A percentile compares a stretch with the other conserved stretches of the same genome.
Conservation (phyloP, 1,140 invertebrate species). For the Drosophila sulfurigaster region DNA sequence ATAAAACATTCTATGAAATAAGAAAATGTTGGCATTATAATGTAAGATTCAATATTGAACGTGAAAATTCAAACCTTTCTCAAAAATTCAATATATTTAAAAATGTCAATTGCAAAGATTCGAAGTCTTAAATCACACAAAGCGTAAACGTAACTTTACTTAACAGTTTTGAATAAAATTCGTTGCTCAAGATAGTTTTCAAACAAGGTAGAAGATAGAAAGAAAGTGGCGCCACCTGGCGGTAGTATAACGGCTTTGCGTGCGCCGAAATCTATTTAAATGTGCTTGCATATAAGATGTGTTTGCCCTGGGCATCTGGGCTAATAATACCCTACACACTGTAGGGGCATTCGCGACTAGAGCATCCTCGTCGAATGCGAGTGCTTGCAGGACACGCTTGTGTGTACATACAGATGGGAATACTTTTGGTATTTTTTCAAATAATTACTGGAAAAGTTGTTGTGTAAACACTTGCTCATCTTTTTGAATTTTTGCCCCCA, state of each 20-base stretch:
- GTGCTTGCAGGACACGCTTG: neutral
- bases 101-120: too few relatives aligned
- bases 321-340: neutral
- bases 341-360: neutral
- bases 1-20: too few relatives aligned
- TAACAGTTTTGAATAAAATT: too few relatives aligned
- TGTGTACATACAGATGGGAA: neutral
- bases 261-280: neutral
- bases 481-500: slow-evolving; percentile 8
- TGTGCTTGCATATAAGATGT: neutral
- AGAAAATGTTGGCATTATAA: too few relatives aligned
- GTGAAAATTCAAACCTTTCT: too few relatives aligned
- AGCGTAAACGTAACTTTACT: too few relatives aligned
- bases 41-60: too few relatives aligned
- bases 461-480: slow-evolving; percentile 18
- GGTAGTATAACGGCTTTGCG: neutral
- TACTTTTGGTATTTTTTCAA: slow-evolving; percentile 11
- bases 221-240: neutral
- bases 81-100: too few relatives aligned
- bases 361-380: neutral
- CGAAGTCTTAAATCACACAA: too few relatives aligned
- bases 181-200: too few relatives aligned
- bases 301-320: neutral
- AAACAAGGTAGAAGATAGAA: neutral
- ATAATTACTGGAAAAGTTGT: slow-evolving; percentile 10